Base-by-base conservation (phyloP, 2,888 invertebrate species). In the Ophonus ardosiacus region DNA sequence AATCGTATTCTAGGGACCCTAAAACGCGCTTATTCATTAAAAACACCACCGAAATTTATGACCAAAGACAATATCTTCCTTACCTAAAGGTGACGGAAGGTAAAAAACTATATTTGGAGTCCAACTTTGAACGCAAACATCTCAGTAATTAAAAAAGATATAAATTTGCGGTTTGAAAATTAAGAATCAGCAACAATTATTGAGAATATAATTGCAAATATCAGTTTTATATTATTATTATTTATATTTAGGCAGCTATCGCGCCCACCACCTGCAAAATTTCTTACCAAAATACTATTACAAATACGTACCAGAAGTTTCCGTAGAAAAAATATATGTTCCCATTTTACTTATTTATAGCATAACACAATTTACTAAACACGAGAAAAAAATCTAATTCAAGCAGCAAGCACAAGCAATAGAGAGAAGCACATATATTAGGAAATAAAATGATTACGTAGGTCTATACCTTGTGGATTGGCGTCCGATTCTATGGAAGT, bases 391-490 rank as follows among this genome's bases (percentile, higher is more conserved):
- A 74, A 61, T 31, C 17, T 79, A 80, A 68, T 65, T 81, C 31
- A 85, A 86, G 61, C 80, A 38, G 63, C 40, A 81, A 84, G 85
- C 81, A 40, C 65, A 84, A 81, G 74, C 82, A 79, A 86, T 71
- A 80, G 74, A 81, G 31, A 81, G 63, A 84, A 86, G 82, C 83
- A 83, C 78, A 86, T 85, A 68, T 74, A 85, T 18, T 15, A 24
- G 78, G 71, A 68, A 80, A 68, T 51, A 79, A 59, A 76, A 76
- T 83, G 43, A 38, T 81, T 68, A 81, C 71, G 18, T 76, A 76
- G 63, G 74, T 85, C 40, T 84, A 68, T 86, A 86, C 86, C 86
- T 86, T 86, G 86, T 81, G 68, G 85, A 71, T 82, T 84, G 86
- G 57, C 79, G 85, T 86, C 86, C 76, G 85, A 76, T 81, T 86